Evolutionary conservation across 2,888 invertebrate genomes (phyloP).

Genomic region (Euplagia quadripunctaria): DNA sequence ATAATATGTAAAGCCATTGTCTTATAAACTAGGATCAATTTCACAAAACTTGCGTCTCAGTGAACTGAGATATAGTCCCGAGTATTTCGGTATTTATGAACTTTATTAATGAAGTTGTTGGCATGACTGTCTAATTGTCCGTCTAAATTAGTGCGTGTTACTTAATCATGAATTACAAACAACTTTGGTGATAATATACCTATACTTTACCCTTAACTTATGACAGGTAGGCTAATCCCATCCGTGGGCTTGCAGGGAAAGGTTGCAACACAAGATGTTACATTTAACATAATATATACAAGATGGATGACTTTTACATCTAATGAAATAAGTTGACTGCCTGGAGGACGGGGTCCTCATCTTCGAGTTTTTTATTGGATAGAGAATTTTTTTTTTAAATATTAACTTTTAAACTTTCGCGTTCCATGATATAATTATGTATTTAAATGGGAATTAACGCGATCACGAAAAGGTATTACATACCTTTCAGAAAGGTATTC

Average conservation of each 20-base stretch:
- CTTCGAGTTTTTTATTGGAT: no score
- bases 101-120: slow-evolving; percentile 3
- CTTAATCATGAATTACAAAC: background rate
- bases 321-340: no score
- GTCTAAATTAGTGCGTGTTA: background rate
- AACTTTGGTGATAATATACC: background rate
- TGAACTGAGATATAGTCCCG: background rate
- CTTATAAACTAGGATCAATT: background rate
- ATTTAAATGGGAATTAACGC: no score
- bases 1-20: background rate
- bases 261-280: background rate
- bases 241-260: background rate
- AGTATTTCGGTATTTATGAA: background rate
- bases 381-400: no score
- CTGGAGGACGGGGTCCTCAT: no score
- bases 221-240: background rate
- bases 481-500: no score
- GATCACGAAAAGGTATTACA: no score
- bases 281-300: no score
- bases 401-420: no score
- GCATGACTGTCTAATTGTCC: background rate
- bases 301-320: no score
- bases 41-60: background rate
- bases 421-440: no score
- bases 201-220: background rate